Percentiles rank a stretch among this genome's conserved stretches.
Conservation (phyloP, 2,113 vertebrate genomes). For the Rhinolophus sinicus region DNA sequence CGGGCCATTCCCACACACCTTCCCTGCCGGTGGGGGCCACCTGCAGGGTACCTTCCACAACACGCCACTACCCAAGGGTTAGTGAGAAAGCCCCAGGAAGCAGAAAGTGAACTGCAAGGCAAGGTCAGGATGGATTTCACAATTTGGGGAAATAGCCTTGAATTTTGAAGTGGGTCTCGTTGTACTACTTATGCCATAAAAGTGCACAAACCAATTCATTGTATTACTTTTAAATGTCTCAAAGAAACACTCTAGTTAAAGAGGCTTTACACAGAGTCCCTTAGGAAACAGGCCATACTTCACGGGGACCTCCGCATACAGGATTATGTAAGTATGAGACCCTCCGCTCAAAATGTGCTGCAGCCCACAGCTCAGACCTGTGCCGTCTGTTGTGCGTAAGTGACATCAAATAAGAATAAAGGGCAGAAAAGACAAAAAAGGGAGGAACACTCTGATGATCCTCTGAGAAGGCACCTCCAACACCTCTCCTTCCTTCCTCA, state of each 20-base stretch:
- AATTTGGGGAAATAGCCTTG: background rate
- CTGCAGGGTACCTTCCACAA: background rate
- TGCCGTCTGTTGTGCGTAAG: background rate
- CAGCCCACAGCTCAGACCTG: accelerated
- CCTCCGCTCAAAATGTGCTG: background rate
- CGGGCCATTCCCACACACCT: background rate
- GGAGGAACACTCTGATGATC: accelerated
- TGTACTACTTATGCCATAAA: background rate
- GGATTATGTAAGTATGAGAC: accelerated
- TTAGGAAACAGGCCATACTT: background rate
- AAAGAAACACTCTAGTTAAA: background rate
- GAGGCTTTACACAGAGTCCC: background rate
- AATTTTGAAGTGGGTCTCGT: background rate
- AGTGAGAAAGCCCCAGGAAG: background rate
- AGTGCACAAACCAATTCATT: background rate
- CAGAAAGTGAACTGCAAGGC: background rate
- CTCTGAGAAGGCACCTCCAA: background rate
- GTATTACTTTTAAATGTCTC: background rate
- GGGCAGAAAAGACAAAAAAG: background rate
- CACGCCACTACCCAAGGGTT: background rate
- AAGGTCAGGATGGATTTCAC: background rate
- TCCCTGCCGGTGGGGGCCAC: background rate
- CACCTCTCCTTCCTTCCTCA: background rate
- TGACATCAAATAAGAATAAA: background rate
- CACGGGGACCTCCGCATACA: accelerated